A percentile compares a stretch with the other conserved stretches of the same genome.
Evolutionary conservation across 2,113 vertebrate species (phyloP).

Genomic region (Synodontis membranacea): DNA sequence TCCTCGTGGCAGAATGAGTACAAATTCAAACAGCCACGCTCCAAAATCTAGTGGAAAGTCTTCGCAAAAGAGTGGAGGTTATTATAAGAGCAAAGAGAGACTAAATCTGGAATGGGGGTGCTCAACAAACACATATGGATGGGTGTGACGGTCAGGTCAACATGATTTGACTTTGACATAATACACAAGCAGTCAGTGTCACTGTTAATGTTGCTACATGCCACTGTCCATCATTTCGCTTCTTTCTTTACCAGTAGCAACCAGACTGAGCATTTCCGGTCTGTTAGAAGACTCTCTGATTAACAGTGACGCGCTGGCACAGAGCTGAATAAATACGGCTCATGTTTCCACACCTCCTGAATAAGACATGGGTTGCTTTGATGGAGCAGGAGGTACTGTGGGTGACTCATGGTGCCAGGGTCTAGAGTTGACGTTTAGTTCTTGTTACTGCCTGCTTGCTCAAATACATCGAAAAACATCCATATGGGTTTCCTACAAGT

Average conservation of each 20-base stretch:
- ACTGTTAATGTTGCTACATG: background rate
- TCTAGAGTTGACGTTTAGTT: background rate
- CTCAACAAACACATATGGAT: background rate
- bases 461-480: background rate
- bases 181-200: background rate
- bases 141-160: background rate
- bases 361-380: background rate
- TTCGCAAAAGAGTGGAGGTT: background rate
- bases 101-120: background rate
- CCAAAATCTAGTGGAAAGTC: background rate
- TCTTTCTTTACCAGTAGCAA: background rate
- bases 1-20: background rate
- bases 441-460: background rate
- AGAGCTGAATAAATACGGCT: background rate
- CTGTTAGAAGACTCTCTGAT: background rate
- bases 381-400: background rate
- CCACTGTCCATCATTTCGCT: background rate
- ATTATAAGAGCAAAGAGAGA: background rate
- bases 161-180: background rate
- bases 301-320: background rate
- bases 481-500: background rate
- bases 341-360: slow-evolving; percentile 3
- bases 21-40: background rate
- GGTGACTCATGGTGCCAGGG: background rate
- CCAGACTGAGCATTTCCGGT: background rate